Percentiles rank a stretch among this genome's conserved stretches.
Conservation (phyloP, 2,113 vertebrate species). For the Balaeniceps rex region DNA sequence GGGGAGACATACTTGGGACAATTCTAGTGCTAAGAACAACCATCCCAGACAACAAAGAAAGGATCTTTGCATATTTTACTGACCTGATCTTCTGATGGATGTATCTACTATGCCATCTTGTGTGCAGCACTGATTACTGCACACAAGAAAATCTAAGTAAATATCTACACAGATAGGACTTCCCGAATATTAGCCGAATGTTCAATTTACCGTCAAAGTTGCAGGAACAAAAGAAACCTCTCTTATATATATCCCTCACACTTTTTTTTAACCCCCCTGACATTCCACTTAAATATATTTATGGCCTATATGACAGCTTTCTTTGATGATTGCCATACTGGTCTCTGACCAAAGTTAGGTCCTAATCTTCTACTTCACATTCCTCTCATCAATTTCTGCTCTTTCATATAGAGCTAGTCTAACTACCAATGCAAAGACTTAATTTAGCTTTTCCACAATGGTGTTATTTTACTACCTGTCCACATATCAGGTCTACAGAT, state of each 20-base stretch:
- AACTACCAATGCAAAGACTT: background rate
- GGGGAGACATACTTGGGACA: background rate
- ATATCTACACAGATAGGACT: background rate
- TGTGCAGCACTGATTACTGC: background rate
- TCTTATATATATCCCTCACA: background rate
- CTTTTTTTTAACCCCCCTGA: background rate
- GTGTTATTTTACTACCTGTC: background rate
- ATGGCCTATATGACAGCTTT: background rate
- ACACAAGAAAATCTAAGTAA: background rate
- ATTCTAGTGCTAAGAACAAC: background rate
- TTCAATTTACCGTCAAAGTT: background rate
- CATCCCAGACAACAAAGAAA: background rate
- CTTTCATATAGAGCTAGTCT: background rate
- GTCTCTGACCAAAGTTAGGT: background rate
- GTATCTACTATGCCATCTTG: slow-evolving; percentile 41
- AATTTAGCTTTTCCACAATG: background rate
- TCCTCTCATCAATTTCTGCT: background rate
- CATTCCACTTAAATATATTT: background rate
- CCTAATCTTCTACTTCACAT: background rate
- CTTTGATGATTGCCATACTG: background rate
- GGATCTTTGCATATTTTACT: background rate
- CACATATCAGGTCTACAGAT: background rate
- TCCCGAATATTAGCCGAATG: background rate
- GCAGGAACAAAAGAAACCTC: background rate
- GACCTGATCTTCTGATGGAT: background rate